Conservation (phyloP, 2,113 vertebrate species). For the Alethe diademata region DNA sequence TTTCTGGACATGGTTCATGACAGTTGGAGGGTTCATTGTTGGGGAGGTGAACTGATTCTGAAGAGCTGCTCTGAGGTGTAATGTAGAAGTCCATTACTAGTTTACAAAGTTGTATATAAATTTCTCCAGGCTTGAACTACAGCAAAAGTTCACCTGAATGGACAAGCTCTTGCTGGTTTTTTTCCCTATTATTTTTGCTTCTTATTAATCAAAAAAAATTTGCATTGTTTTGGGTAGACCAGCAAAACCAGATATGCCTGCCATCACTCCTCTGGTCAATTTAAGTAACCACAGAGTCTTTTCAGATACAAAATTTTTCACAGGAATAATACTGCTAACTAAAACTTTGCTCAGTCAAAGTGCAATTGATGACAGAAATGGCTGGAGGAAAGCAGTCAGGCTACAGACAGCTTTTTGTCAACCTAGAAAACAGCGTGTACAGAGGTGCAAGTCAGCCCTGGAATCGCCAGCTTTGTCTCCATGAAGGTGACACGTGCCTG, state of each 20-base stretch:
- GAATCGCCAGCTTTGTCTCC: constrained; percentile 46
- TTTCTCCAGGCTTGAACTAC: neutral
- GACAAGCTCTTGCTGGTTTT: neutral
- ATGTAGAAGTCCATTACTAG: neutral
- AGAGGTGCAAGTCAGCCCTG: constrained; percentile 51
- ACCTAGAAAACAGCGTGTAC: constrained; percentile 51
- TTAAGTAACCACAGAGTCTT: neutral
- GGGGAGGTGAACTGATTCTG: neutral
- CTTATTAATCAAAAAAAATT: neutral
- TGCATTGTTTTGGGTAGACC: neutral
- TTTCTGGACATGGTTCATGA: neutral
- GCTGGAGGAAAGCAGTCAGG: constrained; percentile 29
- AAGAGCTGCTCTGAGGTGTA: neutral
- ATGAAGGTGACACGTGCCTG: constrained; percentile 52
- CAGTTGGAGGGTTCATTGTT: neutral
- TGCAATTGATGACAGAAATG: constrained; percentile 28
- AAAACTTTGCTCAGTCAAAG: constrained; percentile 32
- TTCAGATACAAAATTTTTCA: neutral
- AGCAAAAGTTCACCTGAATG: neutral
- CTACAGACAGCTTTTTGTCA: constrained; percentile 44
- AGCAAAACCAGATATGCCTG: neutral
- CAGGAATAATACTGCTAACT: neutral
- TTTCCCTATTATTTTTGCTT: neutral
- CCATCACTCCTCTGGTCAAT: neutral
- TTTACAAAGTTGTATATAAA: neutral